Evolutionary conservation across 2,888 invertebrate genomes (phyloP).

Genomic region (Macroteleia sp.): DNA sequence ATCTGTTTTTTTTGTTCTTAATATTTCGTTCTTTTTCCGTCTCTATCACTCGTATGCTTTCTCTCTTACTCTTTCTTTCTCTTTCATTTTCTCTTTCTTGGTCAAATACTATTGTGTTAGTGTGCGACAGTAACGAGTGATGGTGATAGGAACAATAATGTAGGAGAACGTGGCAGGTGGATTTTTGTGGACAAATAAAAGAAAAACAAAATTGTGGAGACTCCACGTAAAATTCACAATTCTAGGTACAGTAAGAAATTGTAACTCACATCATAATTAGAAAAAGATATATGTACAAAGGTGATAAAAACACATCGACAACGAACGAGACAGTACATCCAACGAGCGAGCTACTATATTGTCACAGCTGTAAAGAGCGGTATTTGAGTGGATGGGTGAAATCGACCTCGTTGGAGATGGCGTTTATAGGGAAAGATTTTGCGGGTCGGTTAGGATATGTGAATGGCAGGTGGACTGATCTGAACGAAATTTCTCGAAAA

Average conservation of each 20-base stretch:
- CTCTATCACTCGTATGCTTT: conserved; percentile 26
- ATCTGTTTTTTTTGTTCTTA: conserved; percentile 31
- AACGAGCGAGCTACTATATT: conserved; percentile 84
- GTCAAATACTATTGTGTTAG: conserved; percentile 63
- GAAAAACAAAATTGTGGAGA: conserved; percentile 54
- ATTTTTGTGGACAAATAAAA: conserved; percentile 59
- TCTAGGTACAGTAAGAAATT: conserved; percentile 77
- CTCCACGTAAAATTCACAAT: conserved; percentile 66
- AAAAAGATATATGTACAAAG: conserved; percentile 80
- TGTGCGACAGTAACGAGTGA: conserved; percentile 72
- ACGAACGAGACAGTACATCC: conserved; percentile 84
- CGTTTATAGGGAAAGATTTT: conserved; percentile 53
- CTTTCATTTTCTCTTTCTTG: conserved; percentile 21
- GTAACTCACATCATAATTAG: conserved; percentile 82
- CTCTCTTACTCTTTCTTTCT: conserved; percentile 8
- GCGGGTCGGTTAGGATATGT: conserved; percentile 46
- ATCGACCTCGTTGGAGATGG: conserved; percentile 64
- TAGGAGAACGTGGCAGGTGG: conserved; percentile 59
- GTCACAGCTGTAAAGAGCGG: conserved; percentile 82
- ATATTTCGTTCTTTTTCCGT: conserved; percentile 47
- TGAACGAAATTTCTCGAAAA: conserved; percentile 50
- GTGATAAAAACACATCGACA: conserved; percentile 83
- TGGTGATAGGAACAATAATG: conserved; percentile 66
- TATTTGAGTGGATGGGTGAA: conserved; percentile 64
- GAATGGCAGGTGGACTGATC: conserved; percentile 42